Evolutionary conservation across 1,140 invertebrate genomes (phyloP), one percentile per base, ranked within the genome.

Genomic region (Macrobrachium rosenbergii): DNA sequence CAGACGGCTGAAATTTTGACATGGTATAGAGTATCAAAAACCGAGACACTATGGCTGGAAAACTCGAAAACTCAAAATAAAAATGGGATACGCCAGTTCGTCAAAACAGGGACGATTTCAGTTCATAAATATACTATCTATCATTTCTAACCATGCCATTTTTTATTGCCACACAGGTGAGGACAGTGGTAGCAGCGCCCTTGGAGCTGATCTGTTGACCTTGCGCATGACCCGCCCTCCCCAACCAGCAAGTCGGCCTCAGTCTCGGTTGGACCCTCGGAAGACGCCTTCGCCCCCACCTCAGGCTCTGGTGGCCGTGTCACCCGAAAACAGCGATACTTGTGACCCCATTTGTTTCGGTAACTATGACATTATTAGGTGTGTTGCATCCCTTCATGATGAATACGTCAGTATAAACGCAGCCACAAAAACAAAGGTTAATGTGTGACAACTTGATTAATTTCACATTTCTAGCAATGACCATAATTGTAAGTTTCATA

Each of bases 261-360:
- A 52, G 12, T 62, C 82, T 7, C 10, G 80, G 43, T 5, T 77
- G 43, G 52, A 52, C 12, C 52, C 23, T 16, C 64, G 2, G 81
- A 82, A 37, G 62, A 28, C 16, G 19, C 52, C 52, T 52, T 52
- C 52, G 12, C 52, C 52, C 7, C 52, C 52, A 52, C 52, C 45
- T 52, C 28, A 72, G 8, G 63, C 58, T 11, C 1, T 5, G 3
- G 43, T 69, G 63, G 16, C 23, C n/a, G 28, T 19, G 11, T 45
- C 21, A 10, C 60, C 52, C 16, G 67, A 82, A 7, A 69, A 58
- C 16, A 14, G 16, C 11, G 81, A 82, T 10, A 28, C 19, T 43
- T 82, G 81, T 73, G 81, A 82, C 45, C 62, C 45, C 16, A 69
- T n/a, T 28, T 45, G 64, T 52, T 82, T 82, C 73, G 81, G 81